Evolutionary conservation across 2,113 vertebrate species (phyloP), one percentile per base, ranked within the genome.

Genomic region (Phycodurus eques): DNA sequence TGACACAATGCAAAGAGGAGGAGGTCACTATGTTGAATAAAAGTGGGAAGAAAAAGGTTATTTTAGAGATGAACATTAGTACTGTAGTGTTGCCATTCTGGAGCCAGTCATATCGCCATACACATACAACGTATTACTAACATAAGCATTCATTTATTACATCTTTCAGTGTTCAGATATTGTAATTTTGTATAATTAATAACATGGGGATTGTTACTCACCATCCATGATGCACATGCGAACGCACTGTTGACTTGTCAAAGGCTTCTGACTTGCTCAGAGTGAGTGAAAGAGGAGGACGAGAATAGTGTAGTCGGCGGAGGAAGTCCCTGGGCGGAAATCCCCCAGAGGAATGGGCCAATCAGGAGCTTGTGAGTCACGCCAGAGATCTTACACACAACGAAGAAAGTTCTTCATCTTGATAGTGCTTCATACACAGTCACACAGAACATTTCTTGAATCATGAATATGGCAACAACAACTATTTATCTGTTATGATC

Each of bases 201-300:
- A 33, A 73, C 73, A 49, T 3, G n/a, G 49, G 49, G 33, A 43
- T 20, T 39, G 17, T 3, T 77, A 91, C 92, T 93, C 77, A 93
- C 93, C 89, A 59, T 90, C 87, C 93, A 93, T 93, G 68, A 60
- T 85, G 75, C 68, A 76, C 67, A 68, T 72, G 66, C 35, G 10
- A 70, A 47, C 53, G 42, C 63, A 27, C 43, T 59, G 77, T 76
- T 61, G 47, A 60, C 47, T 65, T 71, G 1, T 71, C 67, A 22
- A 73, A 35, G 66, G 33, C 60, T 59, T 42, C 59, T 14, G 63
- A 80, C 39, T 76, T 7, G 62, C 60, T 19, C 27, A 79, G 70
- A 85, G 77, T 79, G 80, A 83, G 20, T 85, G 81, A 82, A 77
- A 87, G 31, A 61, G 33, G 75, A 7, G 35, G 15, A 65, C 57